Conservation (phyloP, 2,797 vertebrate genomes). For the Aplochiton taeniatus region DNA sequence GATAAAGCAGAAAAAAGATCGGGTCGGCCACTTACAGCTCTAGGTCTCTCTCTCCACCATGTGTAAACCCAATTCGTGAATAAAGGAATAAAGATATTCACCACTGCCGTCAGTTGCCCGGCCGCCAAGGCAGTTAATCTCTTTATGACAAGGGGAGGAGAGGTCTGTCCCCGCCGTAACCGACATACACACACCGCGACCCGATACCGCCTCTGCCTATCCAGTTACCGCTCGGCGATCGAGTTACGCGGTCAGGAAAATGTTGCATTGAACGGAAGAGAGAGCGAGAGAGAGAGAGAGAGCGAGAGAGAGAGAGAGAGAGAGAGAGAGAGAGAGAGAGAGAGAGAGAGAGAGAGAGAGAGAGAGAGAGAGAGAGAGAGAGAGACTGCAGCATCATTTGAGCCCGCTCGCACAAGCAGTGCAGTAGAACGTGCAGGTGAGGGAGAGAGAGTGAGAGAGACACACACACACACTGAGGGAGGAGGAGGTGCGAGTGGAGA, state of each 20-base stretch:
- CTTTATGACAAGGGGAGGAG: constrained; percentile 60
- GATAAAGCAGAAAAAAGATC: background rate
- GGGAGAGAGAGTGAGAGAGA: constrained; percentile 58
- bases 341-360: constrained; percentile 43
- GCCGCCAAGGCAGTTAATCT: constrained; percentile 72
- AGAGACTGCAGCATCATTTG: constrained; percentile 93
- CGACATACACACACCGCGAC: constrained; percentile 49
- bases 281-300: constrained; percentile 31
- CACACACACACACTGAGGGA: constrained; percentile 32
- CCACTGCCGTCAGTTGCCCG: constrained; percentile 63
- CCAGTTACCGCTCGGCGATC: constrained; percentile 75
- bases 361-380: constrained; percentile 61
- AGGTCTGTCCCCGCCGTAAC: constrained; percentile 59
- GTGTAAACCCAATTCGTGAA: constrained; percentile 48
- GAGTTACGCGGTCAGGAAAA: constrained; percentile 73
- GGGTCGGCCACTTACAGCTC: background rate
- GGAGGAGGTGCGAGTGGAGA: constrained; percentile 69
- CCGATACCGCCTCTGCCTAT: constrained; percentile 70
- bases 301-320: constrained; percentile 31
- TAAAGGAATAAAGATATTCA: constrained; percentile 72
- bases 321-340: constrained; percentile 11
- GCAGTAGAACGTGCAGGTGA: constrained; percentile 87
- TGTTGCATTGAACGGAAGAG: constrained; percentile 67
- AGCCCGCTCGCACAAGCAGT: constrained; percentile 84
- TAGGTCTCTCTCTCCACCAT: constrained; percentile 18